Evolutionary conservation across 2,797 vertebrate species (phyloP).

Genomic region (Hoplostethus mediterraneus): DNA sequence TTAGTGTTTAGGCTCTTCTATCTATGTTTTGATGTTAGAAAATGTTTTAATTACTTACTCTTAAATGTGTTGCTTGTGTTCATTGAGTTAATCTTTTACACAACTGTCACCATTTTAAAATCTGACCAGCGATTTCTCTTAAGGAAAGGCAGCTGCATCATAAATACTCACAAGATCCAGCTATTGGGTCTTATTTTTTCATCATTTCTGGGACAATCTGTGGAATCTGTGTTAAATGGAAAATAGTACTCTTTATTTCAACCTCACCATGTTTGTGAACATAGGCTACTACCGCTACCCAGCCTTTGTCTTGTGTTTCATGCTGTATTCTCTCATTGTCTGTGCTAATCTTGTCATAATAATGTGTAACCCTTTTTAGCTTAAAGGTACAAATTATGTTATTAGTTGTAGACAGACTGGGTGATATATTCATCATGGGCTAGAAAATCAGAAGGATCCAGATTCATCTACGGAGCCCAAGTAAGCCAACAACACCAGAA

Average conservation of each 20-base stretch:
- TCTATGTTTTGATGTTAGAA: too few species aligned
- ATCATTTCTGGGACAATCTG: not conserved
- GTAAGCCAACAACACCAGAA: too few species aligned
- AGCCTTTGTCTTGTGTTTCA: conserved; percentile 50
- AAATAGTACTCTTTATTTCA: conserved; percentile 59
- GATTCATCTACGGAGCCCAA: too few species aligned
- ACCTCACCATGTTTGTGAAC: conserved; percentile 65
- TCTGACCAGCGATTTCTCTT: not conserved
- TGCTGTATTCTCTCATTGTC: conserved; percentile 55
- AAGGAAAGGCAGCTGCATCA: not conserved
- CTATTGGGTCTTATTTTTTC: not conserved
- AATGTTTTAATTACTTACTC: too few species aligned
- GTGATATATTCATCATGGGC: too few species aligned
- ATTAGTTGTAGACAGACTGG: too few species aligned
- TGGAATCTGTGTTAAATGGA: conserved; percentile 43
- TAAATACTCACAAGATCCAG: not conserved
- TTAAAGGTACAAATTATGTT: too few species aligned
- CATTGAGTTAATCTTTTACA: not conserved
- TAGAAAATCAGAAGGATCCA: too few species aligned
- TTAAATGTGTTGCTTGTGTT: too few species aligned
- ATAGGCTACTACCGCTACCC: conserved; percentile 56
- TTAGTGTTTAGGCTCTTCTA: too few species aligned
- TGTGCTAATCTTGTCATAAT: conserved; percentile 64
- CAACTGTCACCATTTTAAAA: not conserved
- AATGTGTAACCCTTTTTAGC: too few species aligned